phyloP scores from a whole-genome alignment of 2,113 vertebrate species.

The Tenrec ecaudatus region DNA sequence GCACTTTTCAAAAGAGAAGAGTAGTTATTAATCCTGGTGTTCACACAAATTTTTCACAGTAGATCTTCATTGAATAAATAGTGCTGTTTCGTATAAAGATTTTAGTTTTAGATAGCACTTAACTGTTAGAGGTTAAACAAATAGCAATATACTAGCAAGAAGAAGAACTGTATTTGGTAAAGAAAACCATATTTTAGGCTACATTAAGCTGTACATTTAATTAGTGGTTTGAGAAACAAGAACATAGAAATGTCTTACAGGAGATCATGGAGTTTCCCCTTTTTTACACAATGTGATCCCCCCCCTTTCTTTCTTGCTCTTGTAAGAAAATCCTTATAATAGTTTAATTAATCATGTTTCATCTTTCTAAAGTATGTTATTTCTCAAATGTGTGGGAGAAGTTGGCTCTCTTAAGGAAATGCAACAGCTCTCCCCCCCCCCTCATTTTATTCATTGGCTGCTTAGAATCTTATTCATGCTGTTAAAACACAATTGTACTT shows the following conservation, averaged over 20 bases:
- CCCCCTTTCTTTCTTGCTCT: background rate
- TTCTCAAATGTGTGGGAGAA: constrained; percentile 52
- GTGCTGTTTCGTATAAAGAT: constrained; percentile 63
- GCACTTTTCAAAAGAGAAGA: constrained; percentile 76
- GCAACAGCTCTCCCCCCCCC: background rate
- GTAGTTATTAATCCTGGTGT: constrained; percentile 79
- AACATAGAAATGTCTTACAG: constrained; percentile 39
- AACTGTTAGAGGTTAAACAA: constrained; percentile 71
- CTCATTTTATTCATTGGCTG: background rate
- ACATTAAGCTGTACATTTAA: constrained; percentile 67
- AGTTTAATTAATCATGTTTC: constrained; percentile 68
- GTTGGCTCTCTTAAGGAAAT: constrained; percentile 42
- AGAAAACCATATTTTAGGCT: constrained; percentile 61
- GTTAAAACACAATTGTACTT: constrained; percentile 30
- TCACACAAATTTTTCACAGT: constrained; percentile 78
- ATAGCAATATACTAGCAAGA: constrained; percentile 60
- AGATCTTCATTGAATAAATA: constrained; percentile 79
- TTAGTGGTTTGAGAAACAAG: constrained; percentile 59
- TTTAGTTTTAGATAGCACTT: constrained; percentile 74
- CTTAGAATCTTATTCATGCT: background rate
- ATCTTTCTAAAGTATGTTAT: constrained; percentile 47
- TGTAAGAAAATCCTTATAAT: constrained; percentile 55
- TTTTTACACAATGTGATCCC: background rate
- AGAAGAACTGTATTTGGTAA: constrained; percentile 61
- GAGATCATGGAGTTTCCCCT: constrained; percentile 16